These are phyloP conservation scores for Drosophila pectinifera DNA, from an alignment of 1,140 invertebrate species.

Conservation along the genomic window DNA sequence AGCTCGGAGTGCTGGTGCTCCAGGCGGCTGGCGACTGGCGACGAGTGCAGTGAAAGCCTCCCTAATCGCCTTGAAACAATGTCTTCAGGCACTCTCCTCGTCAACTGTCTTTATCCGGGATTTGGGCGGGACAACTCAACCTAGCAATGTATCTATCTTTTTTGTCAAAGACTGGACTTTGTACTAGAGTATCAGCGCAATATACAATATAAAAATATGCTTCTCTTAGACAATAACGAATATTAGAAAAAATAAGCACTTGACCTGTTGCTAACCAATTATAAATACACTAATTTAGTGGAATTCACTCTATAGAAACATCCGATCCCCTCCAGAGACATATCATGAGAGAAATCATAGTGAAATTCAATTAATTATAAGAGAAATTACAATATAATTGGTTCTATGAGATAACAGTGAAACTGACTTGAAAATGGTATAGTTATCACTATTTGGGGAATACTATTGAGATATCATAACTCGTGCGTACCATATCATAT, in stretches of 20 bases:
- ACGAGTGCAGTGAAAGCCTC: conserved; percentile 5
- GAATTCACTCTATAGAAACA: background rate
- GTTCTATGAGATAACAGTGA: too few relatives aligned
- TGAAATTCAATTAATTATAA: too few relatives aligned
- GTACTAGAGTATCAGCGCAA: background rate
- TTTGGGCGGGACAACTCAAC: background rate
- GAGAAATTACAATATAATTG: too few relatives aligned
- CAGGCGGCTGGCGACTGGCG: background rate
- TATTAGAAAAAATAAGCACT: background rate
- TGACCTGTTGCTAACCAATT: too few relatives aligned
- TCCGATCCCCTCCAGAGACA: background rate
- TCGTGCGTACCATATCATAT: too few relatives aligned
- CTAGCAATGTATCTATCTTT: background rate
- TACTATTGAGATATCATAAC: too few relatives aligned
- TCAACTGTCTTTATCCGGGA: background rate
- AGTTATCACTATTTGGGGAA: too few relatives aligned
- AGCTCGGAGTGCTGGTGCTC: background rate
- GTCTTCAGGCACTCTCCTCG: background rate
- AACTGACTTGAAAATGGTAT: too few relatives aligned
- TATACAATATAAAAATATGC: background rate
- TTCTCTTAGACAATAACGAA: background rate
- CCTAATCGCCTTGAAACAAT: conserved; percentile 6
- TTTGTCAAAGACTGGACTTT: background rate
- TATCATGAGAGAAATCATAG: background rate
- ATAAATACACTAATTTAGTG: too few relatives aligned